These are phyloP conservation scores for Marmota flaviventris DNA, from an alignment of 2,113 vertebrate species.

Conservation along the genomic window DNA sequence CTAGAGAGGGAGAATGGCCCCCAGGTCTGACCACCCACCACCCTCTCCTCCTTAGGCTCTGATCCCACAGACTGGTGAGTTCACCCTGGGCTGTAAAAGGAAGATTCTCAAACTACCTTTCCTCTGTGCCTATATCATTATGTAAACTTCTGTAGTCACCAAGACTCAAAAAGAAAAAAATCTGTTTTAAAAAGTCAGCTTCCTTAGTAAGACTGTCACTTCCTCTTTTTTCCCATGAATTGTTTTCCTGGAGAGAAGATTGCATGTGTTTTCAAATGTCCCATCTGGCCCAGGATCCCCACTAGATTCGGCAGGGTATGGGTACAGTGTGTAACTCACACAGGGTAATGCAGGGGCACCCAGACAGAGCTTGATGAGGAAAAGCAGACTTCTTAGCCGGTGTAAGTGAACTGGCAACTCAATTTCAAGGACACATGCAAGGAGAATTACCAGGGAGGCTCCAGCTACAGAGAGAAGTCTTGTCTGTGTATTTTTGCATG, in stretches of 20 bases:
- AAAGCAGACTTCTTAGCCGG: constrained; percentile 62
- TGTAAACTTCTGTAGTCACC: neutral
- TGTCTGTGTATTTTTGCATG: constrained; percentile 79
- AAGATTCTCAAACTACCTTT: neutral
- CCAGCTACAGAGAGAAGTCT: constrained; percentile 12
- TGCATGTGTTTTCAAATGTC: constrained; percentile 1
- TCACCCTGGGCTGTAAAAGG: neutral
- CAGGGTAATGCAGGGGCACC: neutral
- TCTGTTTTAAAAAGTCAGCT: constrained; percentile 33
- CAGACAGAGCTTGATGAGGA: constrained; percentile 42
- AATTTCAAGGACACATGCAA: constrained; percentile 59
- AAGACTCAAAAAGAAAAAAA: neutral
- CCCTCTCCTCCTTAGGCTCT: neutral
- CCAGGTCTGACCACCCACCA: neutral
- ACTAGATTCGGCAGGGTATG: neutral
- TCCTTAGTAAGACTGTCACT: constrained; percentile 58
- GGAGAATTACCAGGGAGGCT: constrained; percentile 66
- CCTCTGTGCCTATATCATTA: neutral
- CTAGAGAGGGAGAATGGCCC: neutral
- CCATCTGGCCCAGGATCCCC: neutral
- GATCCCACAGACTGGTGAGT: neutral
- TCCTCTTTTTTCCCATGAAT: constrained; percentile 32
- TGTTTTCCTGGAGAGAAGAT: neutral
- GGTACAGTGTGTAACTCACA: neutral
- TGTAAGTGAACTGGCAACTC: constrained; percentile 64